Evolutionary conservation across 1,140 invertebrate species (phyloP), one percentile per base, ranked within the genome.

Genomic region (Pinna nobilis): DNA sequence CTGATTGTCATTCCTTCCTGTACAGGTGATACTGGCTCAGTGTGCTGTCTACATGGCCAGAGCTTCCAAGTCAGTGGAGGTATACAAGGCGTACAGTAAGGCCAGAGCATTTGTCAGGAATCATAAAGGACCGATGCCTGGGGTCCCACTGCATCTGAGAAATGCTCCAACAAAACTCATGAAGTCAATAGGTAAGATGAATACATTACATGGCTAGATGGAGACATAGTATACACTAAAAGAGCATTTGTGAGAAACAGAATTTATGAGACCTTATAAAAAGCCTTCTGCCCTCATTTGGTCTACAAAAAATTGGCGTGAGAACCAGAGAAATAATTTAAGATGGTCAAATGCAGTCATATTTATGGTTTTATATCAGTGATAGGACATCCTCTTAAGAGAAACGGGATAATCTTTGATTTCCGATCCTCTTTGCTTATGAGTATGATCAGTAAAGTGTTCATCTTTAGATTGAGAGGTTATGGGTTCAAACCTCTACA

Each of bases 121-220:
- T 28, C 90, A 92, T n/a, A 91, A 93, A 85, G 94, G 94, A 1
- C 89, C 92, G 4, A 90, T 94, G 66, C 94, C 94, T 7, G 85
- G 91, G 2, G 94, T 96, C 7, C 86, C 95, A 93, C 13, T 90
- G 94, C 93, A 95, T 88, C 90, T 96, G 65, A 90, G 94, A 67
- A 96, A 95, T 91, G 94, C 94, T 28, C 92, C 94, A 1, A 95
- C 94, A 3, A 94, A 92, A 87, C 88, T 96, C 2, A 95, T 95
- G 94, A 93, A 92, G 87, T 90, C 94, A 83, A 85, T 96, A 82
- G 94, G 86, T 86, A 72, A 70, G 77, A n/a, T 15, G 28, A 32
- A 9, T 13, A 57, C n/a, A 9, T n/a, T 44, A 11, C 39, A 44
- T 44, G 9, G 9, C n/a, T 44, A 44, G 39, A 11, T 9, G 9